Evolutionary conservation across 1,140 invertebrate species (phyloP), one percentile per base, ranked within the genome.

Genomic region (Procambarus clarkii): DNA sequence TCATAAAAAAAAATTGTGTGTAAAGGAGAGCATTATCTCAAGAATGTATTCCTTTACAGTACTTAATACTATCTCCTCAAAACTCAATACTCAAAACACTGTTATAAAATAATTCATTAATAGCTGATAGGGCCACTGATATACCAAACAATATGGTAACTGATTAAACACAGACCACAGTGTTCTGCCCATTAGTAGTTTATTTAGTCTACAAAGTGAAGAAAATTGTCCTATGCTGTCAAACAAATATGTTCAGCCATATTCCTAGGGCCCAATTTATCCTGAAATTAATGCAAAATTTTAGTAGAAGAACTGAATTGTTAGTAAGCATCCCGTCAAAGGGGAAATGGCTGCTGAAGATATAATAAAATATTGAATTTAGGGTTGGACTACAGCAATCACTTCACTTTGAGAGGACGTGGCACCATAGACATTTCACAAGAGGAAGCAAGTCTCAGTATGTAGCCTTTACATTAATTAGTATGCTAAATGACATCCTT

Each of bases 281-380:
- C 87, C 87, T 89, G 87, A 89, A 89, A 89, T 89, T 74, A 89
- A 89, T 89, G 64, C 87, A 89, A 60, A 83, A n/a, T 34, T 89
- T 89, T 89, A 89, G 78, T 89, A 58, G 64, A 83, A 89, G 44
- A 82, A 89, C 78, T 82, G 79, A 89, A 60, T 87, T 69, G 60
- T 83, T 80, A 82, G 87, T 79, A 83, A 82, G 78, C 64, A 76
- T 76, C 87, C 34, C 13, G 24, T 81, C 79, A 89, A 50, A 54
- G 80, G 80, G 69, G 24, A 74, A 74, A n/a, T 81, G 79, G n/a
- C 48, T 44, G 24, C 11, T 24, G 11, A 74, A 34, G 21, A 74
- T n/a, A 74, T 18, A 18, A 69, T 5, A 74, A 74, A 21, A 74
- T 74, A 34, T n/a, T 74, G 1, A 8, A 34, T 8, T 34, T 74